Evolutionary conservation across 2,888 invertebrate species (phyloP), one percentile per base, ranked within the genome.

Genomic region (Pyralis farinalis): DNA sequence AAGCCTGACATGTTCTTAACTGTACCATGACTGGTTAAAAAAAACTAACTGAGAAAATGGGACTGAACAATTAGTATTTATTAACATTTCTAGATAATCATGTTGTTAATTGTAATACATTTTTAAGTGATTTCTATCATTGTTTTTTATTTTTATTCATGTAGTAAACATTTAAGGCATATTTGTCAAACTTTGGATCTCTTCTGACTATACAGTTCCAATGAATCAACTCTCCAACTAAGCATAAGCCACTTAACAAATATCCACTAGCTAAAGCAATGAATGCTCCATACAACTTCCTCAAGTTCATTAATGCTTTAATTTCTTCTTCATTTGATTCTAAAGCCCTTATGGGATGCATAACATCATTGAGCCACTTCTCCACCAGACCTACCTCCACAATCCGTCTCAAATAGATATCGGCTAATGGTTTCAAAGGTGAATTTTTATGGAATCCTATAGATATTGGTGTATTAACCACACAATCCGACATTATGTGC

Each of bases 361-460:
- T 94, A 0, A 92, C 93, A 67, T 96, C 95, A 44, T 91, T 92
- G 1, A 95, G 71, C 96, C 96, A 96, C 67, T 96, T 96, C 43
- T 91, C 87, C 0, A 95, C 91, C 3, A 96, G 53, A 1, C 96
- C 96, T 0, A 93, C 93, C 84, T 96, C 96, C 0, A 93, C 89
- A 7, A 95, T 89, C 35, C 91, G 85, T 51, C 91, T 83, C 30
- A 96, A 89, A 55, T 93, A 91, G 51, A 90, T 84, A 66, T 96
- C 94, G 11, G 94, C 91, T 46, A 91, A 80, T 0, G 91, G 90
- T 62, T 94, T 95, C 3, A 96, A 70, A 0, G 95, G 94, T 0
- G 96, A 95, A 71, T 96, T 95, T 60, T 94, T 96, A 59, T 95
- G 94, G 56, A 96, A 90, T 0, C 95, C 96, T 46, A 96, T 86